phyloP scores from a whole-genome alignment of 1,140 invertebrate genomes.

The Eulimnadia texana region DNA sequence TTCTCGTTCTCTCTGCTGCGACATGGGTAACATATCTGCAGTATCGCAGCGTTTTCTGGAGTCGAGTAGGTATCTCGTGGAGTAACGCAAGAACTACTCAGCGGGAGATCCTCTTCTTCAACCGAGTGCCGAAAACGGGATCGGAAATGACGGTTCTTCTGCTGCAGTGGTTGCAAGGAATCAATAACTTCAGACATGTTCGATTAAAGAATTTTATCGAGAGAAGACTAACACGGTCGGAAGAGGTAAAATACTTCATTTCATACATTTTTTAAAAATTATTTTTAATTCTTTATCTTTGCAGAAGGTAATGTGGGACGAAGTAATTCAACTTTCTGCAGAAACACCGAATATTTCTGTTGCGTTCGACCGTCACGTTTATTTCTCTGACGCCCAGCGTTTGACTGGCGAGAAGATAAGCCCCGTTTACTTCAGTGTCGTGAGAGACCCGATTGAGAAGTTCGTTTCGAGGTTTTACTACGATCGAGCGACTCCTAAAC shows the following conservation, averaged over 20 bases:
- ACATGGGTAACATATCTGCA: too few relatives aligned
- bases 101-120: conserved; percentile 41
- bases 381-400: conserved; percentile 43
- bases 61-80: too few relatives aligned
- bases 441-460: neutral
- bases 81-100: conserved; percentile 26
- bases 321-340: neutral
- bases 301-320: neutral
- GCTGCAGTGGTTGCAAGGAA: conserved; percentile 41
- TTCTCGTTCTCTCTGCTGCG: too few relatives aligned
- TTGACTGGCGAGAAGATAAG: conserved; percentile 11
- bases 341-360: conserved; percentile 31
- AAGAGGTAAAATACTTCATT: conserved; percentile 22
- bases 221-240: conserved; percentile 19
- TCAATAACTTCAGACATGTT: conserved; percentile 42
- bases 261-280: neutral
- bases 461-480: conserved; percentile 7
- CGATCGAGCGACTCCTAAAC: neutral
- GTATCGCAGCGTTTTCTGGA: too few relatives aligned
- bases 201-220: conserved; percentile 21
- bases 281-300: neutral
- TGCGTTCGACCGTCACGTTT: conserved; percentile 44
- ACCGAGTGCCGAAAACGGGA: conserved; percentile 45
- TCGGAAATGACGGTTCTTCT: conserved; percentile 48
- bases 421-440: neutral